Evolutionary conservation across 2,888 invertebrate species (phyloP).

Genomic region (Orthosia incerta): DNA sequence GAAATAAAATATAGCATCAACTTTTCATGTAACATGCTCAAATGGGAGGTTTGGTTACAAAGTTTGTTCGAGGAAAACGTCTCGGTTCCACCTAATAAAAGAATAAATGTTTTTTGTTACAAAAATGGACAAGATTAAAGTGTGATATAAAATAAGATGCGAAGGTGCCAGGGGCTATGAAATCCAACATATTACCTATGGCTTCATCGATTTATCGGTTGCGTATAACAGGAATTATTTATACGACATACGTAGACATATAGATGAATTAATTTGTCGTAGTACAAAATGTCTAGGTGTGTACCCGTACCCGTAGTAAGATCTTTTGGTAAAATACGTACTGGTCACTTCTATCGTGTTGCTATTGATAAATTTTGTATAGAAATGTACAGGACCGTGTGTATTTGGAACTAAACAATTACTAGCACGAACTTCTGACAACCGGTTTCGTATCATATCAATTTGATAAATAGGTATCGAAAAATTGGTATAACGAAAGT

Average conservation of each 20-base stretch:
- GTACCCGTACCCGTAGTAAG: not conserved
- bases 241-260: conserved; percentile 2
- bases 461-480: conserved; percentile 17
- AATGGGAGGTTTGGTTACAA: conserved; percentile 63
- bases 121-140: conserved; percentile 57
- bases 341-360: not conserved
- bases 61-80: conserved; percentile 56
- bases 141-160: conserved; percentile 42
- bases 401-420: conserved; percentile 25
- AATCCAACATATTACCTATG: conserved; percentile 28
- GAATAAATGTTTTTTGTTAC: conserved; percentile 51
- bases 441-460: conserved; percentile 20
- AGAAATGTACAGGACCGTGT: conserved; percentile 3
- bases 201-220: conserved; percentile 43
- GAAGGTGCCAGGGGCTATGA: conserved; percentile 38
- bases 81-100: conserved; percentile 52
- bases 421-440: conserved; percentile 16
- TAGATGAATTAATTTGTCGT: conserved; percentile 9
- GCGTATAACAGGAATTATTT: conserved; percentile 11
- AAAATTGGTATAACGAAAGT: not conserved
- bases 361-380: not conserved
- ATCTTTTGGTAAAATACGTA: conserved; percentile 6
- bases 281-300: not conserved
- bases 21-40: conserved; percentile 65
- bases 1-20: conserved; percentile 69